Conservation (phyloP, 2,888 invertebrate species). For the Coecobrya sp. region DNA sequence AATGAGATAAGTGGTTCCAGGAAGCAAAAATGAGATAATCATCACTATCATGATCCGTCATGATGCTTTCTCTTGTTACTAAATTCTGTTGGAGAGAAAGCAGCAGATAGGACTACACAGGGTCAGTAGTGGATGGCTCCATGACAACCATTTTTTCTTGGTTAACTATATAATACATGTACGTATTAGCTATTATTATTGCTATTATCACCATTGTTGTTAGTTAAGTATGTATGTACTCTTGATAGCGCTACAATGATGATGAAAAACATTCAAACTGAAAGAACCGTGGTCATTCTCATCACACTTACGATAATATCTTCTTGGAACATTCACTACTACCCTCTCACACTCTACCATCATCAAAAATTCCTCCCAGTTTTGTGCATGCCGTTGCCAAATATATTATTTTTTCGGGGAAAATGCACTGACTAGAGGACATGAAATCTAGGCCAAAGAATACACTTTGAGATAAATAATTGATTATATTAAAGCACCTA, state of each 20-base stretch:
- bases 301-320: neutral
- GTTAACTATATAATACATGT: too few relatives aligned
- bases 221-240: neutral
- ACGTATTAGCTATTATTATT: too few relatives aligned
- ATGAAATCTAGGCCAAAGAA: neutral
- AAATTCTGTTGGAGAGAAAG: neutral
- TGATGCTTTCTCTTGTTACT: neutral
- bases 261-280: neutral
- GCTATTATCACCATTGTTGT: too few relatives aligned
- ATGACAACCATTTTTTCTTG: neutral
- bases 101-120: neutral
- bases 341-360: neutral
- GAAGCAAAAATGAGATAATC: slow-evolving; percentile 43
- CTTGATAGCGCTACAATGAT: neutral
- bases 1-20: slow-evolving; percentile 53
- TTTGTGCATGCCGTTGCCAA: slow-evolving; percentile 9
- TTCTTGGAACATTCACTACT: neutral
- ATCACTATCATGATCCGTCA: slow-evolving; percentile 22
- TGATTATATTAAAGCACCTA: neutral
- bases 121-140: neutral
- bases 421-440: neutral
- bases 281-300: slow-evolving; percentile 1
- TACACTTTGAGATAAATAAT: neutral
- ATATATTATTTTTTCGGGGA: slow-evolving; percentile 12
- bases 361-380: neutral